A percentile compares a stretch with the other conserved stretches of the same genome.
Conservation (phyloP, 2,888 invertebrate genomes). For the Leucoma salicis region DNA sequence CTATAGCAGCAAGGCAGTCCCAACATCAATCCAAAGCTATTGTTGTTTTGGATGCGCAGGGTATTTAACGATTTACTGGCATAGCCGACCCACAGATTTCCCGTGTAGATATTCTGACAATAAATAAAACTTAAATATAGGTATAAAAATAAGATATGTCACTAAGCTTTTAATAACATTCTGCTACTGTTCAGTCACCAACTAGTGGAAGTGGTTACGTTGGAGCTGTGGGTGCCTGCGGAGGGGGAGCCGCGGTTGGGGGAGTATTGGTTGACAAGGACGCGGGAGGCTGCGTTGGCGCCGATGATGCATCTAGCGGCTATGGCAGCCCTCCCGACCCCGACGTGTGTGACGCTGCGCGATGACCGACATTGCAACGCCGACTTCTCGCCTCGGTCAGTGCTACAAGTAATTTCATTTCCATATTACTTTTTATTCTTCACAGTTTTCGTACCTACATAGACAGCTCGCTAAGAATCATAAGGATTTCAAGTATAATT, state of each 20-base stretch:
- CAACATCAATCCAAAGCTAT: too few relatives aligned
- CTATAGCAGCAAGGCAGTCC: too few relatives aligned
- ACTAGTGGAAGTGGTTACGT: constrained; percentile 66
- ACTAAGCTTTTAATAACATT: too few relatives aligned
- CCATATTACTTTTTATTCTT: not conserved
- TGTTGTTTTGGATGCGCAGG: too few relatives aligned
- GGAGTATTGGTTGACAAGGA: constrained; percentile 64
- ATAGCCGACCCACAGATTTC: too few relatives aligned
- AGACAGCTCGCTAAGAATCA: too few relatives aligned
- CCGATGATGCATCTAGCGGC: constrained; percentile 89
- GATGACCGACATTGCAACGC: constrained; percentile 76
- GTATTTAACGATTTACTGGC: too few relatives aligned
- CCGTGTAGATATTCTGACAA: too few relatives aligned
- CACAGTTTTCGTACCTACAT: not conserved
- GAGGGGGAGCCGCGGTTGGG: constrained; percentile 45
- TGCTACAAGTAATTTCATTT: constrained; percentile 2
- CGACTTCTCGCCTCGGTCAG: constrained; percentile 74
- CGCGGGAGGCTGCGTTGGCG: constrained; percentile 69
- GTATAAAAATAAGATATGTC: too few relatives aligned
- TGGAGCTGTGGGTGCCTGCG: constrained; percentile 54
- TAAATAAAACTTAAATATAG: too few relatives aligned
- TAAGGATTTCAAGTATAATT: too few relatives aligned
- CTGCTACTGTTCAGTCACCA: constrained; percentile 53
- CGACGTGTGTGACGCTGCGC: constrained; percentile 81
- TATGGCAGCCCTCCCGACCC: constrained; percentile 90